phyloP scores from a whole-genome alignment of 2,888 invertebrate genomes.

The Cantharis flavilabris region DNA sequence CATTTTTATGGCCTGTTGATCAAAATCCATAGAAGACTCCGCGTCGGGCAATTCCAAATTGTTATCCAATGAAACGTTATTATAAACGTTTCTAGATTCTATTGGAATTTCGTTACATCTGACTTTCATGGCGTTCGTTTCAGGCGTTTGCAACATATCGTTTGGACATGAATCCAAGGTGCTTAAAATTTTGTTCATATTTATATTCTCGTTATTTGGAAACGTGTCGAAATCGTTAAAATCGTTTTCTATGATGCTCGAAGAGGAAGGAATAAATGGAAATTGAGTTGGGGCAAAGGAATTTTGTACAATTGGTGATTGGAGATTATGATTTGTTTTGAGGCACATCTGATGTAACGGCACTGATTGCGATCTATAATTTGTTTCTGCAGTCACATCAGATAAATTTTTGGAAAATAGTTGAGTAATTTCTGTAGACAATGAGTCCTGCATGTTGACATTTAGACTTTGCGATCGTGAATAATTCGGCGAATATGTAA shows the following conservation, averaged over 20 bases:
- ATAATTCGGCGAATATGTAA: constrained; percentile 59
- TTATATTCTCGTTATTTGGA: constrained; percentile 65
- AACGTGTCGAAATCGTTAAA: constrained; percentile 72
- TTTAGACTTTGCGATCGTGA: constrained; percentile 42
- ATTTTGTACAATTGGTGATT: constrained; percentile 44
- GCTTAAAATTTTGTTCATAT: constrained; percentile 68
- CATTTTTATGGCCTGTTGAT: constrained; percentile 2
- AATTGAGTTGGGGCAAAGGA: constrained; percentile 29
- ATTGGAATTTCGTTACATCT: constrained; percentile 1
- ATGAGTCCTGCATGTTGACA: constrained; percentile 48
- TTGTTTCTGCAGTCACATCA: constrained; percentile 35
- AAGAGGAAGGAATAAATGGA: constrained; percentile 41
- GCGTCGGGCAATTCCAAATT: constrained; percentile 26
- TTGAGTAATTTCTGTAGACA: constrained; percentile 66
- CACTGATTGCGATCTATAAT: constrained; percentile 76
- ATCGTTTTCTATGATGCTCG: constrained; percentile 66
- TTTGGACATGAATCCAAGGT: constrained; percentile 58
- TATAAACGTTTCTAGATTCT: constrained; percentile 5
- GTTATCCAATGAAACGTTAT: constrained; percentile 5
- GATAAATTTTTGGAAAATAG: constrained; percentile 64
- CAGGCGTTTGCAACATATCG: constrained; percentile 13
- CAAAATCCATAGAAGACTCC: constrained; percentile 8
- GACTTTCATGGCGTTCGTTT: constrained; percentile 25
- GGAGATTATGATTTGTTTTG: constrained; percentile 39
- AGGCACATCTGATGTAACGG: constrained; percentile 67